These are phyloP conservation scores for Kryptolebias ocellatus DNA, from an alignment of 2,797 vertebrate genomes.

Conservation along the genomic window DNA sequence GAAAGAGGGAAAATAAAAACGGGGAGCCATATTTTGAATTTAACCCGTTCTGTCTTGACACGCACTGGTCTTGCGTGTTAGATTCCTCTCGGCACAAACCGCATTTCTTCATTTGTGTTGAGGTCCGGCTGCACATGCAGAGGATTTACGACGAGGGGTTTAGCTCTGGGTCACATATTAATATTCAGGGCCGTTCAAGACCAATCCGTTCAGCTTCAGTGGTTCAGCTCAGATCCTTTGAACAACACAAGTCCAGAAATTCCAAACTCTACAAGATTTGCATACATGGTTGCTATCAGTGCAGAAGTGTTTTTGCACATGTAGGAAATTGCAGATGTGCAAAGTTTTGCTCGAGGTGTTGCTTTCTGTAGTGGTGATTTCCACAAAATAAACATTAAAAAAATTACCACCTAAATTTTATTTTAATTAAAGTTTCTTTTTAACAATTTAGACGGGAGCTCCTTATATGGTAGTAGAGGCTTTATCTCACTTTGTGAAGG, in stretches of 20 bases:
- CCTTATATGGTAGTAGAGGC: not conserved
- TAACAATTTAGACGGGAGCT: slow-evolving; percentile 5
- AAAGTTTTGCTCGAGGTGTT: slow-evolving; percentile 33
- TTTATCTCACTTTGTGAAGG: not conserved
- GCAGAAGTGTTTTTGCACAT: not conserved
- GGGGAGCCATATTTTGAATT: not conserved
- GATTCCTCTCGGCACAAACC: slow-evolving; percentile 9
- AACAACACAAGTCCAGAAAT: slow-evolving; percentile 35
- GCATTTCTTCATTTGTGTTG: slow-evolving; percentile 35
- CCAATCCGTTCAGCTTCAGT: slow-evolving; percentile 50
- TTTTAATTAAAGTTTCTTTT: slow-evolving; percentile 19
- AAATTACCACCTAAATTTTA: slow-evolving; percentile 1
- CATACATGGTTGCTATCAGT: slow-evolving; percentile 4
- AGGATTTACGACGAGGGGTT: slow-evolving; percentile 47
- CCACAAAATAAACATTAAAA: slow-evolving; percentile 8
- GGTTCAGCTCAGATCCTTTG: slow-evolving; percentile 26
- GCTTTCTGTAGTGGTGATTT: slow-evolving; percentile 22
- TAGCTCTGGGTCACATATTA: slow-evolving; percentile 58
- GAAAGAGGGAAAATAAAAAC: too few relatives aligned
- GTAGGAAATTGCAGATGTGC: slow-evolving; percentile 1
- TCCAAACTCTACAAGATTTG: slow-evolving; percentile 33
- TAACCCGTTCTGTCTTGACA: slow-evolving; percentile 6
- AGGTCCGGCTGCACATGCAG: slow-evolving; percentile 25
- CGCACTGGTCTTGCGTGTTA: not conserved
- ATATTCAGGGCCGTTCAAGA: slow-evolving; percentile 58